Evolutionary conservation across 2,888 invertebrate species (phyloP).

Genomic region (Volucella bombylans): DNA sequence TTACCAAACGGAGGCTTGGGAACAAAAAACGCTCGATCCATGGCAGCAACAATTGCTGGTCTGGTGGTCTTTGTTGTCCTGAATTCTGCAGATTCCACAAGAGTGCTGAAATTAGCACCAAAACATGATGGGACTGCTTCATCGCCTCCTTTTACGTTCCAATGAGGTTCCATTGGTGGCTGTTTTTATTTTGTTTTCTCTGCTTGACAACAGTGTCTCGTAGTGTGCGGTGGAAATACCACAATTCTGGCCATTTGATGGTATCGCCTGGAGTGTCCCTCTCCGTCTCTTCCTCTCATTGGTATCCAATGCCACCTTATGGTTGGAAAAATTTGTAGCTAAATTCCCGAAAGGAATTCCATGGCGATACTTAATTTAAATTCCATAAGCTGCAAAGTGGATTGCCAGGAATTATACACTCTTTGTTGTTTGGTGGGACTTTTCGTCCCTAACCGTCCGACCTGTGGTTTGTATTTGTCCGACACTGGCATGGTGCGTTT

Average conservation of each 20-base stretch:
- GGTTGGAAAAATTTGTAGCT: conserved; percentile 64
- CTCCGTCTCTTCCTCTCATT: conserved; percentile 11
- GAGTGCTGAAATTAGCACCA: conserved; percentile 76
- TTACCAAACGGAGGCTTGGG: neutral
- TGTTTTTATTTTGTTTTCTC: conserved; percentile 19
- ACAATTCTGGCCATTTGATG: conserved; percentile 63
- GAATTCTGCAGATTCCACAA: conserved; percentile 75
- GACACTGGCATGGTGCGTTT: neutral
- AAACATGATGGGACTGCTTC: conserved; percentile 72
- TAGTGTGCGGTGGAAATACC: conserved; percentile 49
- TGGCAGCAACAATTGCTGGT: conserved; percentile 10
- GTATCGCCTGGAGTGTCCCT: conserved; percentile 42
- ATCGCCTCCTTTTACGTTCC: conserved; percentile 70
- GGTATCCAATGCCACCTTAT: conserved; percentile 9
- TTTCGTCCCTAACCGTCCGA: neutral
- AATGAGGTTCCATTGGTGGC: conserved; percentile 54
- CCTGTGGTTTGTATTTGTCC: conserved; percentile 59
- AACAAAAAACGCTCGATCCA: conserved; percentile 22
- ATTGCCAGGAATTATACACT: conserved; percentile 73
- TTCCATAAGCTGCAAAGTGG: conserved; percentile 77
- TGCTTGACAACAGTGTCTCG: neutral
- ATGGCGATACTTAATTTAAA: conserved; percentile 81
- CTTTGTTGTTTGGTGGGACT: conserved; percentile 7
- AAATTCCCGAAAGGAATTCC: conserved; percentile 78
- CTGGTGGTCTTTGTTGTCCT: conserved; percentile 70